Evolutionary conservation across 2,797 vertebrate species (phyloP), one percentile per base, ranked within the genome.

Genomic region (Corythornis leucogaster): DNA sequence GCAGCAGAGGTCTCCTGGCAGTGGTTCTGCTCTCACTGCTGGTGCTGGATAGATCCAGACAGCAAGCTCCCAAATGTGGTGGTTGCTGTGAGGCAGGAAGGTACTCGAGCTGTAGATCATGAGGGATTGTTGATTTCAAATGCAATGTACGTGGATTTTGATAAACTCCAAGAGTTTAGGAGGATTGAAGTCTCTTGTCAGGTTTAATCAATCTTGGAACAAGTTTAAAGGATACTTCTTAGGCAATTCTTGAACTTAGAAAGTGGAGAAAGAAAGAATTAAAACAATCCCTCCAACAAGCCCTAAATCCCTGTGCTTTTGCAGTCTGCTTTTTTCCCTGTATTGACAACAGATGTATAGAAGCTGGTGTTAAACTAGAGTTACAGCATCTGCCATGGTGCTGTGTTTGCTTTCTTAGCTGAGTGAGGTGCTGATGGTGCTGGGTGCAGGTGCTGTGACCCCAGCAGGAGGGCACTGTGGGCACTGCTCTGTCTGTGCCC

Each of bases 51-150:
- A 35, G 33, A 38, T 58, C 63, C 73, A 71, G 82, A 25, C 28
- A 75, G 50, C 43, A 46, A 61, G 53, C 73, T 84, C 54, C 64
- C 42, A 81, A 55, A 70, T 51, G 58, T 38, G 30, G 20, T 70
- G 80, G 84, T 69, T 8, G 63, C 46, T 67, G 48, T 38, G 74
- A 85, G 63, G 75, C 42, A 85, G 28, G 31, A 80, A 26, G 59
- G 28, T 57, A 58, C 42, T 68, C 33, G 11, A 4, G 28, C 48
- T 75, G 50, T n/a, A 69, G 62, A 42, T 89, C 0, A 0, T 86
- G 68, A 15, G 38, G 45, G 46, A 31, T 79, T 79, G 75, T 71
- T 88, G 78, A 82, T 91, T 94, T 93, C n/a, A 69, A 84, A 77
- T 77, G 43, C 75, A 83, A 26, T 53, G 15, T 48, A 40, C 22